phyloP scores from a whole-genome alignment of 2,888 invertebrate genomes.

The Hydrotaea cyrtoneurina region DNA sequence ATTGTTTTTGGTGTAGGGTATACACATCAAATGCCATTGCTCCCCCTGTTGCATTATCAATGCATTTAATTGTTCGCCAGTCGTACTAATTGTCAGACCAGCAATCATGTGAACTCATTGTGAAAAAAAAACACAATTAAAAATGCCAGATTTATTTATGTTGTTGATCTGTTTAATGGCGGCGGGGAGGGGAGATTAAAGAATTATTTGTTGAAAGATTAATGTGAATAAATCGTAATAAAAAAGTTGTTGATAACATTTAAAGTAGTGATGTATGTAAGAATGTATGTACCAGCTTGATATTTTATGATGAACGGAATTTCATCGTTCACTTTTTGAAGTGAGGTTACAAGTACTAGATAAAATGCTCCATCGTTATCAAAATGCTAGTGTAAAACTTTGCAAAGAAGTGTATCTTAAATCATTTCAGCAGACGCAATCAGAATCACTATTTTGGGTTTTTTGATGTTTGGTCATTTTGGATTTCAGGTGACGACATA shows the following conservation, averaged over 20 bases:
- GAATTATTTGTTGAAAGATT: background rate
- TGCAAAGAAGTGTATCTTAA: too few species aligned
- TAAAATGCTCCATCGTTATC: too few species aligned
- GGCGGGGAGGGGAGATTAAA: background rate
- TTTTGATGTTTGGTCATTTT: too few species aligned
- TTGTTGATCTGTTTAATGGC: background rate
- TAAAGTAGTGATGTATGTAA: background rate
- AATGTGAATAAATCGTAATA: background rate
- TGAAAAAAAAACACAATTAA: background rate
- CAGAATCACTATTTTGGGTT: too few species aligned
- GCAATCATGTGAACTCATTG: conserved; percentile 1
- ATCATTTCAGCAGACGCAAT: too few species aligned
- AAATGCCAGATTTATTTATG: background rate
- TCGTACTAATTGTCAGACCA: background rate
- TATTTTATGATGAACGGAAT: too few species aligned
- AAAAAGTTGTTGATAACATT: background rate
- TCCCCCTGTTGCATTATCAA: background rate
- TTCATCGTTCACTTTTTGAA: too few species aligned
- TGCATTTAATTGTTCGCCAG: conserved; percentile 12
- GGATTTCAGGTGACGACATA: too few species aligned
- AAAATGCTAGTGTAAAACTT: too few species aligned
- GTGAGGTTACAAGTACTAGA: too few species aligned
- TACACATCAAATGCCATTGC: background rate
- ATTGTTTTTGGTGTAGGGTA: background rate
- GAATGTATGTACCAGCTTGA: too few species aligned